Evolutionary conservation across 2,113 vertebrate genomes (phyloP), one percentile per base, ranked within the genome.

Genomic region (Phalacrocorax brasilianus): DNA sequence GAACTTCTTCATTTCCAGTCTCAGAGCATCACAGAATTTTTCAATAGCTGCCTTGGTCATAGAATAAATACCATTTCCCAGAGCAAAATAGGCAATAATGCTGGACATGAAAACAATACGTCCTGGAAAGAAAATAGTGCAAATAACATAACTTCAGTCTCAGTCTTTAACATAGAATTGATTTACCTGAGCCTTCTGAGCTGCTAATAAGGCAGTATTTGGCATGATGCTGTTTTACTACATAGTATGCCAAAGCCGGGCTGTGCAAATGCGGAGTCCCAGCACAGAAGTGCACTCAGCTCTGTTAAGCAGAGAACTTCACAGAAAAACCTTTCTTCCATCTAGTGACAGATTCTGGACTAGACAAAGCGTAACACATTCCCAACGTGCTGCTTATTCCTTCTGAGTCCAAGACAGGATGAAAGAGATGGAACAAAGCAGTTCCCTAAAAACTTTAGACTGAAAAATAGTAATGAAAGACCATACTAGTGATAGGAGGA

Each of bases 1-100:
- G 72, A 98, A 98, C 70, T 98, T 98, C 93, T 96, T 98, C 98
- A 98, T 98, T 95, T 99, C 98, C 42, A 98, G 96, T 92, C 98
- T 97, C 27, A 99, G 77, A 47, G 97, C 98, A 72, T 99, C 98
- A 11, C 98, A 98, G 21, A 99, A 98, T 5, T 97, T 98, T 96
- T 99, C 98, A 96, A 98, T 96, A n/a, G 98, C 98, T 89, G 98
- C 97, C 65, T 99, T 99, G 17, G 98, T 98, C 70, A 98, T 97
- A 22, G 98, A 98, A 95, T 98, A 99, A 13, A 98, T 97, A 28
- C 97, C 98, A 97, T 98, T 98, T 96, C 97, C 98, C 85, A 98
- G 86, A 96, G 97, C 87, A 95, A 98, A 90, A 75, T 96, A 98
- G 66, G 98, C 96, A 50, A 98, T 98, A 89, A 98, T 97, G 93